These are phyloP conservation scores for Oenanthe melanoleuca DNA, from an alignment of 2,113 vertebrate species.

Conservation along the genomic window DNA sequence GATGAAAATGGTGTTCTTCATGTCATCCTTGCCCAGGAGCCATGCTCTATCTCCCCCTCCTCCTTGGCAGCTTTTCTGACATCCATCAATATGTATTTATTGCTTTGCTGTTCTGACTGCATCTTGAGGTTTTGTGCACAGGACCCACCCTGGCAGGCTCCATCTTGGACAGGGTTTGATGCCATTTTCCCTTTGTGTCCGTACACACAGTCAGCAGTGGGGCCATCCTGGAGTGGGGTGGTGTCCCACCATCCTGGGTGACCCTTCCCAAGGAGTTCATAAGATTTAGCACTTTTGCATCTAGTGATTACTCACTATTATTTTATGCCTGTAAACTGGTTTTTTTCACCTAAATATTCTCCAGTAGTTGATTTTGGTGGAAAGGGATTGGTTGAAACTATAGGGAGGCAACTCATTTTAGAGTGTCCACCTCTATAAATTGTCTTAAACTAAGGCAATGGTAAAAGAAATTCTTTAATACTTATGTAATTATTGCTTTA, in stretches of 20 bases:
- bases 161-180: neutral
- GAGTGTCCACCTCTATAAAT: neutral
- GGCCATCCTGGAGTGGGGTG: neutral
- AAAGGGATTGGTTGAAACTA: neutral
- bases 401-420: neutral
- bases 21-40: too few species aligned
- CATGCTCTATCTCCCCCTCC: too few species aligned
- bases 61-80: too few species aligned
- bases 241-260: too few species aligned
- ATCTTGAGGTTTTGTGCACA: too few species aligned
- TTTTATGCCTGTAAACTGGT: neutral
- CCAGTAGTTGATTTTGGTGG: neutral
- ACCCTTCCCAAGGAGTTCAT: neutral
- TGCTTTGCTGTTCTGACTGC: too few species aligned
- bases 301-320: neutral
- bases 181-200: neutral
- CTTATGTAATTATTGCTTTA: neutral
- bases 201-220: neutral
- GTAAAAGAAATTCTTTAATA: neutral
- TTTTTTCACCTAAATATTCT: neutral
- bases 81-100: too few species aligned
- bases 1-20: too few species aligned
- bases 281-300: neutral
- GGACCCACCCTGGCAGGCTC: neutral
- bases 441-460: neutral